Percentiles rank a stretch among this genome's conserved stretches.
Evolutionary conservation across 1,140 invertebrate genomes (phyloP).

Genomic region (Cataglyphis hispanica): DNA sequence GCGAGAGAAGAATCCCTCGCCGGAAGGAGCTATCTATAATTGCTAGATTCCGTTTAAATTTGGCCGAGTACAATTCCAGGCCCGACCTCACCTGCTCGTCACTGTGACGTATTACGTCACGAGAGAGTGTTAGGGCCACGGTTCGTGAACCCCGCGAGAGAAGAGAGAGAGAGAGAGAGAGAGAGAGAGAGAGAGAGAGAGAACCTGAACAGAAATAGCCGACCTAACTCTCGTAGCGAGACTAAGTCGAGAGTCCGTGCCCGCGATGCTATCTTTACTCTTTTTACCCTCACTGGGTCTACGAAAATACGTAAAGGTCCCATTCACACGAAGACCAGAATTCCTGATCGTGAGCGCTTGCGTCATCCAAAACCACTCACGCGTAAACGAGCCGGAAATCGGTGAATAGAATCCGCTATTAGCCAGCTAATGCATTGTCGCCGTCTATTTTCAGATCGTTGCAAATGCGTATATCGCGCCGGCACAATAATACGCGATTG

Average conservation of each 20-base stretch:
- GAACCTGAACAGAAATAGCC: constrained; percentile 75
- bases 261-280: constrained; percentile 77
- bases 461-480: constrained; percentile 6
- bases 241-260: constrained; percentile 71
- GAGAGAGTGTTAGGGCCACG: constrained; percentile 56
- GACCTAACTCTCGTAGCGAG: constrained; percentile 71
- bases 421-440: constrained; percentile 39
- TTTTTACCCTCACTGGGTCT: constrained; percentile 64
- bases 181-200: constrained; percentile 68
- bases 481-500: constrained; percentile 19
- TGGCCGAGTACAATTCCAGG: constrained; percentile 31
- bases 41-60: constrained; percentile 33
- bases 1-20: not conserved
- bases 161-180: constrained; percentile 67
- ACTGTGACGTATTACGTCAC: constrained; percentile 61
- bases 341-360: constrained; percentile 12
- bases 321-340: constrained; percentile 58
- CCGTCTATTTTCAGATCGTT: constrained; percentile 35
- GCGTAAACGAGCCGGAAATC: constrained; percentile 41
- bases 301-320: constrained; percentile 60
- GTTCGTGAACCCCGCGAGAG: constrained; percentile 75
- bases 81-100: constrained; percentile 59
- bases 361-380: not conserved
- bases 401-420: constrained; percentile 38
- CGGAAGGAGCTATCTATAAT: not conserved